These are phyloP conservation scores for Diploscapter pachys DNA, from an alignment of 1,140 invertebrate genomes.

Conservation along the genomic window DNA sequence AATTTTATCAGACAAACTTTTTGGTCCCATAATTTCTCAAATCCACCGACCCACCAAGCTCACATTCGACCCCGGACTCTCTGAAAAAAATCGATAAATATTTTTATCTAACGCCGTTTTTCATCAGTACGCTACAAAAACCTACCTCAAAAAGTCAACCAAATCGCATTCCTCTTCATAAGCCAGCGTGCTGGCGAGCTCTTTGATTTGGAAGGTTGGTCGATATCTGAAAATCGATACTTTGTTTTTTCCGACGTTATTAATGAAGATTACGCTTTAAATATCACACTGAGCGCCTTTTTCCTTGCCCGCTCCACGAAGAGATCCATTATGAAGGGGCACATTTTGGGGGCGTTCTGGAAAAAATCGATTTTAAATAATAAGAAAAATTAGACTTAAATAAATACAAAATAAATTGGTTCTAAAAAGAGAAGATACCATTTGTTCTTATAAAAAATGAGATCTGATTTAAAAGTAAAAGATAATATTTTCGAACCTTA, in stretches of 20 bases:
- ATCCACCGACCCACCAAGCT: too few relatives aligned
- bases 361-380: neutral
- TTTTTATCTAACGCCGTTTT: slow-evolving; percentile 2
- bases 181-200: neutral
- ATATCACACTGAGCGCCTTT: slow-evolving; percentile 7
- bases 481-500: slow-evolving; percentile 2
- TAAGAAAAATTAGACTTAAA: neutral
- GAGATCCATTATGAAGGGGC: slow-evolving; percentile 29
- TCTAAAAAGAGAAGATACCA: neutral
- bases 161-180: slow-evolving; percentile 10
- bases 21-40: too few relatives aligned
- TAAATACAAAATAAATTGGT: neutral
- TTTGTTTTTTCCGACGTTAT: neutral
- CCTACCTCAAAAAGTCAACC: neutral
- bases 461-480: too few relatives aligned
- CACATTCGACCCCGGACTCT: neutral
- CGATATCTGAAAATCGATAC: slow-evolving; percentile 12
- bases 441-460: too few relatives aligned
- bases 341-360: slow-evolving; percentile 24
- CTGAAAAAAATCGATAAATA: neutral
- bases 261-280: slow-evolving; percentile 5
- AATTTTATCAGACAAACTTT: too few relatives aligned
- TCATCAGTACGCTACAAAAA: neutral
- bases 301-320: slow-evolving; percentile 32
- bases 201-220: neutral